phyloP scores from a whole-genome alignment of 1,140 invertebrate genomes.

The Hylaeus volcanicus region DNA sequence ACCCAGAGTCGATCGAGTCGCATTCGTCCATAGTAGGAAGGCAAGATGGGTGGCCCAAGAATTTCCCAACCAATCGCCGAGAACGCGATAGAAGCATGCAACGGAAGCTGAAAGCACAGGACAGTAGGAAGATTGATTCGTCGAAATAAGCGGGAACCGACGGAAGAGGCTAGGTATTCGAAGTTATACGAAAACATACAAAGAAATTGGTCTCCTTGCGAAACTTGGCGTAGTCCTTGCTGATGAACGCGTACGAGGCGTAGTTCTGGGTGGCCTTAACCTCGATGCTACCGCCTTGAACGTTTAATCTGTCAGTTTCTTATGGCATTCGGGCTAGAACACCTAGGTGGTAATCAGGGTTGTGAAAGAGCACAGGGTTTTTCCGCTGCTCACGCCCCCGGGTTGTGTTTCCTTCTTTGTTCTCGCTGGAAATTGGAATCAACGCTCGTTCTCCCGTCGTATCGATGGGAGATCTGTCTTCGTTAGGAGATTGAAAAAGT shows the following conservation, averaged over 20 bases:
- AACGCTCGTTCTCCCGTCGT: not conserved
- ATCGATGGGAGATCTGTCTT: not conserved
- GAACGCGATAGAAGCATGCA: not conserved
- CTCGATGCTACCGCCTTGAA: conserved; percentile 81
- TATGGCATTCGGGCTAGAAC: conserved; percentile 50
- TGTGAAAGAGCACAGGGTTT: conserved; percentile 47
- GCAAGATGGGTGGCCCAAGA: too few relatives aligned
- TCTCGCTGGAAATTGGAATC: not conserved
- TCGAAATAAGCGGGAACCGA: not conserved
- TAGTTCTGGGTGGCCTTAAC: conserved; percentile 81
- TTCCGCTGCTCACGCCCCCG: conserved; percentile 12
- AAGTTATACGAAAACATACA: conserved; percentile 62
- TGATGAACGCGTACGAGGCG: conserved; percentile 81
- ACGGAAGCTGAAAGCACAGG: not conserved
- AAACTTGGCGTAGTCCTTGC: conserved; percentile 82
- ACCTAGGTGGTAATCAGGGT: conserved; percentile 54
- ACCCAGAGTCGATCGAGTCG: too few relatives aligned
- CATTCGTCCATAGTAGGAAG: too few relatives aligned
- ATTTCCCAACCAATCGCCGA: too few relatives aligned
- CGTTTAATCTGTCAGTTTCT: conserved; percentile 58
- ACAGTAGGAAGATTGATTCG: too few relatives aligned
- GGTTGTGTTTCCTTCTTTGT: conserved; percentile 45
- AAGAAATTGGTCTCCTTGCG: conserved; percentile 79
- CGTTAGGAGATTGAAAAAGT: not conserved
- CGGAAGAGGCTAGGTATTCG: not conserved